phyloP scores from a whole-genome alignment of 2,888 invertebrate species.

The Torymus tubicola region DNA sequence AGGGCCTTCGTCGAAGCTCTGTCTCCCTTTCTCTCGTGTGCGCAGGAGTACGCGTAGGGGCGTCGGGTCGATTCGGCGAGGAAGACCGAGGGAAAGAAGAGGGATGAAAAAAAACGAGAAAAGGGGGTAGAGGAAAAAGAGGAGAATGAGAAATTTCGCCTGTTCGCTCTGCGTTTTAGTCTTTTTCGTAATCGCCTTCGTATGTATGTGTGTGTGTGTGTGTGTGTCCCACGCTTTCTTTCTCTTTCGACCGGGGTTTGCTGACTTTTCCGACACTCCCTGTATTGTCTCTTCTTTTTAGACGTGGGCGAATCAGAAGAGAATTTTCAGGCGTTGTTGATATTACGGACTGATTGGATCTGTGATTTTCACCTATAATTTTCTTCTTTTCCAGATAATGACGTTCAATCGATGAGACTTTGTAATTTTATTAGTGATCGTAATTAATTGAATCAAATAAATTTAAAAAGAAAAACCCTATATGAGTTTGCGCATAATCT shows the following conservation, averaged over 20 bases:
- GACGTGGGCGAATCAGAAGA: not conserved
- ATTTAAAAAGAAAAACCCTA: no score
- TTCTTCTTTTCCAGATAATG: no score
- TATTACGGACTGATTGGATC: not conserved
- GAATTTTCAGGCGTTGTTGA: not conserved
- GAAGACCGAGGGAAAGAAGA: not conserved
- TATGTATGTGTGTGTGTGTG: no score
- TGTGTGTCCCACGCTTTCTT: no score
- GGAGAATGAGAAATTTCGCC: slow-evolving; percentile 47
- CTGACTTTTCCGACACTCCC: not conserved
- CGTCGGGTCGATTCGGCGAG: slow-evolving; percentile 39
- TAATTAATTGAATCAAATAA: no score
- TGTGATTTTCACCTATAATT: no score
- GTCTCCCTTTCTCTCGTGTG: no score
- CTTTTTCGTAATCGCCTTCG: slow-evolving; percentile 9
- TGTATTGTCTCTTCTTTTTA: slow-evolving; percentile 12
- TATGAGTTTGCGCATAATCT: no score
- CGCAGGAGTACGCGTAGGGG: not conserved
- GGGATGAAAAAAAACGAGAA: not conserved
- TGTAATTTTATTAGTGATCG: no score
- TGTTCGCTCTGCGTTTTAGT: slow-evolving; percentile 18
- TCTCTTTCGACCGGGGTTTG: not conserved
- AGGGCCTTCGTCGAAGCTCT: slow-evolving; percentile 59
- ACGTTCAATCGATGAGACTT: no score
- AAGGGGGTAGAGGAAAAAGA: slow-evolving; percentile 1